Evolutionary conservation across 1,140 invertebrate species (phyloP), one percentile per base, ranked within the genome.

Genomic region (Ditylenchus dipsaci): DNA sequence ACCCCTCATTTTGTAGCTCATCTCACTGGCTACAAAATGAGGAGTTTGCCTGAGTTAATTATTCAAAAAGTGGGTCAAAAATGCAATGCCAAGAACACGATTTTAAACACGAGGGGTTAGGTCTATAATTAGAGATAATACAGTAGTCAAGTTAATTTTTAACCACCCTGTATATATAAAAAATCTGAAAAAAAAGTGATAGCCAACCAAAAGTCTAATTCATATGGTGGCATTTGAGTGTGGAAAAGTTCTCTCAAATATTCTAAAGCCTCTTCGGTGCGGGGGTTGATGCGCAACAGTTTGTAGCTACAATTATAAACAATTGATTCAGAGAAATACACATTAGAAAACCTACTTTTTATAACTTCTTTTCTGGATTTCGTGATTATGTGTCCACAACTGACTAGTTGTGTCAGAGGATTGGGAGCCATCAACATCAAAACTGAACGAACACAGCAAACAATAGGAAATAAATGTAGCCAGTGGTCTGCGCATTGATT

Each of bases 191-290:
- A 38, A 38, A 38, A 5, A 38, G 33, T 11, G 11, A 53, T 53
- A 21, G 23, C 49, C 49, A 21, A 29, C 59, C 59, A 61, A 61
- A 61, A 61, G 63, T 65, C 63, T 7, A 65, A 23, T 65, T 65
- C 63, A 38, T 65, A 65, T 38, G 42, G 63, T 56, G 61, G 42
- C n/a, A 63, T 19, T 19, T 65, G 3, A 19, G 63, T 13, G 23
- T 26, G 57, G 15, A 65, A 65, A 19, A 65, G 45, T 19, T 27
- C 5, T 21, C 17, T 1, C 42, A 65, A 30, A 61, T 61, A 61
- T 3, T 61, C 5, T 13, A 61, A 13, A 8, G n/a, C 59, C 19
- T 61, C 19, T 43, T 61, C n/a, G 8, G 27, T 43, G 21, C n/a
- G n/a, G 8, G 59, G 59, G 29, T 33, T 21, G 29, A 61, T 61